Percentiles rank a stretch among this genome's conserved stretches.
Evolutionary conservation across 2,113 vertebrate species (phyloP).

Genomic region (Chiloscyllium plagiosum): DNA sequence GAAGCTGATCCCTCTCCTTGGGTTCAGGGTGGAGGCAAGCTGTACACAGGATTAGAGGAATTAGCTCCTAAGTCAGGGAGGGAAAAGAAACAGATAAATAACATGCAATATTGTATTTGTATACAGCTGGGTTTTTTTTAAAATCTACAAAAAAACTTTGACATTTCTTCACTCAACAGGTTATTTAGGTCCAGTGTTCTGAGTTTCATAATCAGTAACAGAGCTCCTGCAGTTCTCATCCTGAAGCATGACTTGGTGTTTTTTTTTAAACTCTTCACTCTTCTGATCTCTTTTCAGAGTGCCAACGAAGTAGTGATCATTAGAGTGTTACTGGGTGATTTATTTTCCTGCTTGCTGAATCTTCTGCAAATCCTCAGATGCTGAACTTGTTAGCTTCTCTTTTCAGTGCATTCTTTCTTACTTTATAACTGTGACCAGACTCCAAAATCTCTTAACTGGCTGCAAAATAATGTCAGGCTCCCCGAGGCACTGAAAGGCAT

Average conservation of each 20-base stretch:
- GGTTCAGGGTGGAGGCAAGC: conserved; percentile 94
- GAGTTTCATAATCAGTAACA: background rate
- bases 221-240: background rate
- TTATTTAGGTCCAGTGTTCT: background rate
- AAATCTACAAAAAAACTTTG: background rate
- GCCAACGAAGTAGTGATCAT: background rate
- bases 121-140: background rate
- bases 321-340: background rate
- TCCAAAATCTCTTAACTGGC: background rate
- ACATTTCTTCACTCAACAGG: background rate
- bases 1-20: conserved; percentile 95
- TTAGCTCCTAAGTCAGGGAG: conserved; percentile 73
- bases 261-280: background rate
- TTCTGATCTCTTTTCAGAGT: background rate
- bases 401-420: background rate
- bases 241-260: background rate
- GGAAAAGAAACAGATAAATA: conserved; percentile 41
- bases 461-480: background rate
- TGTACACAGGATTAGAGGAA: conserved; percentile 91
- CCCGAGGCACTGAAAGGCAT: background rate
- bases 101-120: background rate
- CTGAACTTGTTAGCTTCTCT: background rate
- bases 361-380: background rate
- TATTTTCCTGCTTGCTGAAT: background rate
- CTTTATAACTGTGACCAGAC: background rate